phyloP scores from a whole-genome alignment of 37 sponge, comb jelly and placozoan species.

The Cliona cf. orientalis region DNA sequence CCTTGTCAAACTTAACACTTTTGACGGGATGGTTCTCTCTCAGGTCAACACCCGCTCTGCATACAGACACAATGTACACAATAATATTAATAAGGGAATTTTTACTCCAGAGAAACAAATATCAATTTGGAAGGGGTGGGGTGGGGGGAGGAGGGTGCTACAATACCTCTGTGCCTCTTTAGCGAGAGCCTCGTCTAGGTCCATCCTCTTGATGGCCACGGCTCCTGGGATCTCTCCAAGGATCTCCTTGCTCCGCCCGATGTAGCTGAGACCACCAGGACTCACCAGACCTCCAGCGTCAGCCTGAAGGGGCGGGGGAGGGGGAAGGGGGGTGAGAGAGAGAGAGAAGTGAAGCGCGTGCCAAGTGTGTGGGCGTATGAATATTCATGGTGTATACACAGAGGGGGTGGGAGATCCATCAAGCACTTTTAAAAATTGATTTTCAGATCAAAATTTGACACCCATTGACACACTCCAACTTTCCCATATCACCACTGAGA shows the following conservation, averaged over 20 bases:
- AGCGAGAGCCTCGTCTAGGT: conserved; percentile 46
- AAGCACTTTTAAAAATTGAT: no score
- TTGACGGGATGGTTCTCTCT: conserved; percentile 45
- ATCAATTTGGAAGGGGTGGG: no score
- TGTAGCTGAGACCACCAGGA: conserved; percentile 60
- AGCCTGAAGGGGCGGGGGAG: conserved; percentile 21
- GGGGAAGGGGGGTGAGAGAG: background rate
- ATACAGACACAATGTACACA: no score
- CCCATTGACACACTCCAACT: no score
- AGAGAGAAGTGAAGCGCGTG: no score
- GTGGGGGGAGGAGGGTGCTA: no score
- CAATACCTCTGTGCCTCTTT: conserved; percentile 29
- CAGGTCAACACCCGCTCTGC: conserved; percentile 62
- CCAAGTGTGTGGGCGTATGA: background rate
- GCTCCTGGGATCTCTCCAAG: conserved; percentile 65
- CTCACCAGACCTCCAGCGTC: conserved; percentile 66
- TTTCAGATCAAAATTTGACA: no score
- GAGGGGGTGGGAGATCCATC: no score
- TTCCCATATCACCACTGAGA: no score
- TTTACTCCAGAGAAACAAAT: no score
- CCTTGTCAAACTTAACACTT: conserved; percentile 44
- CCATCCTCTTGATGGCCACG: conserved; percentile 58
- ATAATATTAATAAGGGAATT: no score
- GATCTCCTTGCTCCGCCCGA: conserved; percentile 43
- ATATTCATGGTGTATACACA: no score